Evolutionary conservation across 2,113 vertebrate genomes (phyloP), one percentile per base, ranked within the genome.

Genomic region (Asarcornis scutulata): DNA sequence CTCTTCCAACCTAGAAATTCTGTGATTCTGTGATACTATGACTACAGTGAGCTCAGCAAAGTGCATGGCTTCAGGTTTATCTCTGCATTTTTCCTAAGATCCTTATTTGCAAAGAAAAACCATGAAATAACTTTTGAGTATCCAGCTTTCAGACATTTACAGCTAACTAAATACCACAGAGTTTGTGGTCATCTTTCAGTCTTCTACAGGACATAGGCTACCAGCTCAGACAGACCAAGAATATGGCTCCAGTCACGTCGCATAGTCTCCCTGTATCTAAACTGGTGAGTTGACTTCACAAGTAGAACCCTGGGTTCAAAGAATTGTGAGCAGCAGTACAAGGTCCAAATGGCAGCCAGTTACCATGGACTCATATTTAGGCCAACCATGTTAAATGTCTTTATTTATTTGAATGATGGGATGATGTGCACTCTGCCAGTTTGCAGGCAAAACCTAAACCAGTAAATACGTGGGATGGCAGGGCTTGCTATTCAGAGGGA

Each of bases 1-100:
- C 36, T 36, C 36, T 36, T 36, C 36, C 36, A 36, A 36, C 36
- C 36, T 36, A 36, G 36, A 36, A 36, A 36, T 36, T 36, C 36
- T 36, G 36, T 36, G 36, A 36, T 36, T 36, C 36, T 36, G 34
- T 17, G 13, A 0, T 60, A 34, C 22, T 31, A n/a, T 2, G 0
- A 1, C 31, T 38, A 66, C 53, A 91, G 25, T 10, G 17, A 88
- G n/a, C 4, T 67, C 68, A 38, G 16, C 6, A 16, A 29, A n/a
- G 13, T 7, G 5, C 11, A 32, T 1, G 1, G 44, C 6, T 86
- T 80, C 38, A 20, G 68, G 58, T 58, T 80, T 34, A 74, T 11
- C 16, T 91, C 16, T 55, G 20, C 29, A 34, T 77, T 93, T 86
- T 69, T 44, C 46, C 63, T 80, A 32, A 72, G 29, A 34, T 6